Percentiles rank a stretch among this genome's conserved stretches.
Evolutionary conservation across 2,888 invertebrate genomes (phyloP).

Genomic region (Geophilus truncorum): DNA sequence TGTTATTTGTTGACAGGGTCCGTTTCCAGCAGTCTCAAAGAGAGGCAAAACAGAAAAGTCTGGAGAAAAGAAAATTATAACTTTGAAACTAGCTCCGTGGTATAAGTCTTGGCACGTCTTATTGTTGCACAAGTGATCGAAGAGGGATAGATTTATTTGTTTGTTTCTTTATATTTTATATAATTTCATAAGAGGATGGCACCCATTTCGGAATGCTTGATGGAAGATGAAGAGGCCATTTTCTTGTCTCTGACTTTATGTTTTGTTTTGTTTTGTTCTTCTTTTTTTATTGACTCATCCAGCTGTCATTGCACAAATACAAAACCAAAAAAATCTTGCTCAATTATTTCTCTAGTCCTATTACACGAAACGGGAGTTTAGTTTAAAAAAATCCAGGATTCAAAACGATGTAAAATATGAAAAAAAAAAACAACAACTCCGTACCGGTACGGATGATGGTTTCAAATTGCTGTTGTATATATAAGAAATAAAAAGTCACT

Average conservation of each 20-base stretch:
- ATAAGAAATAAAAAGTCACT: not conserved
- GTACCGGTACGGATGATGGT: not conserved
- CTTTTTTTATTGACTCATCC: not conserved
- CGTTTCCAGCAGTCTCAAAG: constrained; percentile 12
- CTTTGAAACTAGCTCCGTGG: constrained; percentile 6
- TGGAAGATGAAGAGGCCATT: constrained; percentile 26
- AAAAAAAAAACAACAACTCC: no score
- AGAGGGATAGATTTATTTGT: constrained; percentile 10
- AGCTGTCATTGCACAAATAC: constrained; percentile 24
- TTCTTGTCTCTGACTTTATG: not conserved
- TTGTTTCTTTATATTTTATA: constrained; percentile 11
- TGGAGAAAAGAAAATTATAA: not conserved
- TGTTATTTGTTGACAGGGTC: constrained; percentile 1
- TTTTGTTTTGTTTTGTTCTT: no score
- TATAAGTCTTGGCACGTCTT: constrained; percentile 19
- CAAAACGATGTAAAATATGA: not conserved
- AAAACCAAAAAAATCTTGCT: not conserved
- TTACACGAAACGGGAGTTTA: not conserved
- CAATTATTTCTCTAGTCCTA: not conserved
- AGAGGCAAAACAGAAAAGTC: not conserved
- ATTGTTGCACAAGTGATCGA: constrained; percentile 18
- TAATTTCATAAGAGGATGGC: constrained; percentile 2
- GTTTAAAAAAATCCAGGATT: not conserved
- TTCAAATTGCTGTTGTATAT: not conserved
- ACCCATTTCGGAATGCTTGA: constrained; percentile 11